A percentile compares a stretch with the other conserved stretches of the same genome.
These are phyloP conservation scores for Eucriotettix oculatus DNA, from an alignment of 2,888 invertebrate species.

Conservation along the genomic window DNA sequence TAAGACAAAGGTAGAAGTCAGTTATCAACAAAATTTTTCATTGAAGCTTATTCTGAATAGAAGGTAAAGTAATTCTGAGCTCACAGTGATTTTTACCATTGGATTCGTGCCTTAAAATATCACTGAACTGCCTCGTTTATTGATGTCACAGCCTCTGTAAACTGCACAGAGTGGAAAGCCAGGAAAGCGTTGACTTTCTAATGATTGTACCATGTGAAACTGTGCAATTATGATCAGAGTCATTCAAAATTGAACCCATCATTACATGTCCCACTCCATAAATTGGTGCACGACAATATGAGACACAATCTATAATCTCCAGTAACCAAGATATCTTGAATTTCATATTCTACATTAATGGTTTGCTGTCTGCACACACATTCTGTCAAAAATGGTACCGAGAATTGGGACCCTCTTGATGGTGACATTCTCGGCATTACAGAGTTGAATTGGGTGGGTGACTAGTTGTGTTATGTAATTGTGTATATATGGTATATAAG, in stretches of 20 bases:
- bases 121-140: conserved; percentile 10
- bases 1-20: neutral
- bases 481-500: conserved; percentile 17
- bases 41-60: neutral
- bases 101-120: conserved; percentile 15
- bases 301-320: no score
- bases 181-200: no score
- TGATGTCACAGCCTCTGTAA: conserved; percentile 5
- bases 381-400: no score
- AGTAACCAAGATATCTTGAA: no score
- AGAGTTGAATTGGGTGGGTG: conserved; percentile 8
- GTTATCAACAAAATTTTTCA: conserved; percentile 1
- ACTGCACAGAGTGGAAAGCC: neutral
- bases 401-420: no score
- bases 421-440: neutral
- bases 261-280: no score
- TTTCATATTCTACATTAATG: no score
- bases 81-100: conserved; percentile 8
- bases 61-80: neutral
- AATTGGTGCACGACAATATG: no score
- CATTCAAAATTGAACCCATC: no score
- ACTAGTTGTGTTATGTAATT: conserved; percentile 15
- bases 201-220: no score
- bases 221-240: no score
- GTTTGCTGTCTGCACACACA: no score